phyloP scores from a whole-genome alignment of 2,888 invertebrate species.

The Tetheella fluctuosa region DNA sequence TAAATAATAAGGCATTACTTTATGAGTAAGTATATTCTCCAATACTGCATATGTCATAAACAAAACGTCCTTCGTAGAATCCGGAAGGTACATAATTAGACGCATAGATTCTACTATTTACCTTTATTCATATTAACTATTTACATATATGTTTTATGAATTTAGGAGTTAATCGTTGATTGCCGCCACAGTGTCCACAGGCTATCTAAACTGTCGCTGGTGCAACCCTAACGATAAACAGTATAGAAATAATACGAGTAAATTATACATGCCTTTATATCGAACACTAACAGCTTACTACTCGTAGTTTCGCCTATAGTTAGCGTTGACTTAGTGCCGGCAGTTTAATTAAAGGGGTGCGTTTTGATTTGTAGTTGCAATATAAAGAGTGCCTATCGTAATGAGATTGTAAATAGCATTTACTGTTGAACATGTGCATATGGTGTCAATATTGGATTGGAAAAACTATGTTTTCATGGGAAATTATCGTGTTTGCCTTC shows the following conservation, averaged over 20 bases:
- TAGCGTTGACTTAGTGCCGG: slow-evolving; percentile 74
- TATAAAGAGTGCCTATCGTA: slow-evolving; percentile 55
- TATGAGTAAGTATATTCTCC: background rate
- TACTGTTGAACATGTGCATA: background rate
- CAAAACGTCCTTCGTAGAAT: background rate
- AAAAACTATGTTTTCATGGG: slow-evolving; percentile 4
- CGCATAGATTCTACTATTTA: background rate
- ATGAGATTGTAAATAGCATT: slow-evolving; percentile 40
- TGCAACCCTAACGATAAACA: slow-evolving; percentile 49
- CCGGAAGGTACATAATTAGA: background rate
- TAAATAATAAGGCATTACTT: background rate
- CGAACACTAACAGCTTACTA: slow-evolving; percentile 43
- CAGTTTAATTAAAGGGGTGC: slow-evolving; percentile 79
- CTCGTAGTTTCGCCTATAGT: slow-evolving; percentile 60
- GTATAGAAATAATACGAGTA: slow-evolving; percentile 56
- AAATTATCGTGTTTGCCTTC: background rate
- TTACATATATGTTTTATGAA: slow-evolving; percentile 1
- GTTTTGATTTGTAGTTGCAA: slow-evolving; percentile 72
- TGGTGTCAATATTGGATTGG: slow-evolving; percentile 5
- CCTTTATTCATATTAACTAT: slow-evolving; percentile 5
- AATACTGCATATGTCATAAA: background rate
- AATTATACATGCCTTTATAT: slow-evolving; percentile 66
- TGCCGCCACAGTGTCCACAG: slow-evolving; percentile 6
- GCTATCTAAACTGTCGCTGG: slow-evolving; percentile 22
- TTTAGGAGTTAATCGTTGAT: slow-evolving; percentile 2